Percentiles rank a stretch among this genome's conserved stretches.
Conservation (phyloP, 2,113 vertebrate genomes). For the Bambusicola thoracicus region DNA sequence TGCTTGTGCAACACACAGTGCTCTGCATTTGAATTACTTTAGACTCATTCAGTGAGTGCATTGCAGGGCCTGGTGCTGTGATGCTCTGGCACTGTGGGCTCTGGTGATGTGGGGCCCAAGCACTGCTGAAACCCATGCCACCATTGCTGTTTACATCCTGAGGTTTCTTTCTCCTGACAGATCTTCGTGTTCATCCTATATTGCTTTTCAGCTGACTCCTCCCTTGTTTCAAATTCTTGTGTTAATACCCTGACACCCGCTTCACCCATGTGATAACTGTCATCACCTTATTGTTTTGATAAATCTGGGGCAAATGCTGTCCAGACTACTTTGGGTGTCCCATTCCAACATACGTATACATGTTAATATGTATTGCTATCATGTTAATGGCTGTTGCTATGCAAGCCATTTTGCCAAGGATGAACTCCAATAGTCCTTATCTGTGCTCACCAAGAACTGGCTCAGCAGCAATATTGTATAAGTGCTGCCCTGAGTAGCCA, state of each 20-base stretch:
- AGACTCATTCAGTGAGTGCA: too few species aligned
- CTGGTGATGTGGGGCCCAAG: not conserved
- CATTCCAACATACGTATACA: not conserved
- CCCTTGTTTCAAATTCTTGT: not conserved
- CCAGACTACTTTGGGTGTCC: not conserved
- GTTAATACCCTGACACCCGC: not conserved
- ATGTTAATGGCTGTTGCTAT: not conserved
- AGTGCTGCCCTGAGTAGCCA: not conserved
- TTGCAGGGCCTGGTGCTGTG: too few species aligned
- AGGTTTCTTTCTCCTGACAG: too few species aligned
- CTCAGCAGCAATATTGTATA: not conserved
- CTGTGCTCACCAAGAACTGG: not conserved
- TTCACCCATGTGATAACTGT: not conserved
- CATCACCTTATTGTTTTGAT: not conserved
- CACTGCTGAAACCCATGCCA: not conserved
- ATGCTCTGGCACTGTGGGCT: too few species aligned
- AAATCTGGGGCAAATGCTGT: not conserved
- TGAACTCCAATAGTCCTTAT: not conserved
- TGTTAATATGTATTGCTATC: not conserved
- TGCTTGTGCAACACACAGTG: fast-evolving
- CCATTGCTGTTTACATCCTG: not conserved
- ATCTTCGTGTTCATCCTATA: not conserved
- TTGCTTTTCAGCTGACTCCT: not conserved
- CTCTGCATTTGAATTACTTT: too few species aligned
- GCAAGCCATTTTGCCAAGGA: not conserved